phyloP scores from a whole-genome alignment of 2,888 invertebrate genomes.

The Lepidonotus clava region DNA sequence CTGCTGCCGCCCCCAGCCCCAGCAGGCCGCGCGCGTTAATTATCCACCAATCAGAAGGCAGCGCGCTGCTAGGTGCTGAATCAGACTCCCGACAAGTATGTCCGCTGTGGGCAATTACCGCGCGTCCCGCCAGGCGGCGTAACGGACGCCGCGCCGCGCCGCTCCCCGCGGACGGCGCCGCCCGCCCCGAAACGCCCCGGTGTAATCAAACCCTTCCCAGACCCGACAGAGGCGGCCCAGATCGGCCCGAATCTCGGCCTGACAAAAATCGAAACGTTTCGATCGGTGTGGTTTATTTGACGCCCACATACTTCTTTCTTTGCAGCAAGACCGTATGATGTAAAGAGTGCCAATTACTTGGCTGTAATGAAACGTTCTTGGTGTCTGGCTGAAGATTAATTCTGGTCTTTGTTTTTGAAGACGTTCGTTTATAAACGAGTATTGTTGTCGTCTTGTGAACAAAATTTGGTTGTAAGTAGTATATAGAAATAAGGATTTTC shows the following conservation, averaged over 20 bases:
- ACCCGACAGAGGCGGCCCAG: neutral
- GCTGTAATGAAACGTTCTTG: too few species aligned
- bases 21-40: neutral
- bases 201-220: neutral
- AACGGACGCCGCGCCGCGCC: neutral
- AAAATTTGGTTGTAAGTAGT: too few species aligned
- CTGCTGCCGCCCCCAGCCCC: neutral
- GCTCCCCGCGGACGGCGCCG: neutral
- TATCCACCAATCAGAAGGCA: constrained; percentile 16
- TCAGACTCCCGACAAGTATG: neutral
- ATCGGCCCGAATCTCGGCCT: neutral
- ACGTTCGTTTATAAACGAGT: too few species aligned
- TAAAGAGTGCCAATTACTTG: too few species aligned
- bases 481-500: too few species aligned
- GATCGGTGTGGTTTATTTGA: too few species aligned
- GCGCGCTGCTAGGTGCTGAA: constrained; percentile 37
- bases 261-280: too few species aligned
- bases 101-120: constrained; percentile 34
- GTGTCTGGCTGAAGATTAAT: too few species aligned
- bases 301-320: too few species aligned
- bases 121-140: neutral
- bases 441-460: too few species aligned
- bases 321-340: too few species aligned
- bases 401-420: too few species aligned
- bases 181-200: neutral